Conservation (phyloP, 2,113 vertebrate genomes). For the Physeter macrocephalus region DNA sequence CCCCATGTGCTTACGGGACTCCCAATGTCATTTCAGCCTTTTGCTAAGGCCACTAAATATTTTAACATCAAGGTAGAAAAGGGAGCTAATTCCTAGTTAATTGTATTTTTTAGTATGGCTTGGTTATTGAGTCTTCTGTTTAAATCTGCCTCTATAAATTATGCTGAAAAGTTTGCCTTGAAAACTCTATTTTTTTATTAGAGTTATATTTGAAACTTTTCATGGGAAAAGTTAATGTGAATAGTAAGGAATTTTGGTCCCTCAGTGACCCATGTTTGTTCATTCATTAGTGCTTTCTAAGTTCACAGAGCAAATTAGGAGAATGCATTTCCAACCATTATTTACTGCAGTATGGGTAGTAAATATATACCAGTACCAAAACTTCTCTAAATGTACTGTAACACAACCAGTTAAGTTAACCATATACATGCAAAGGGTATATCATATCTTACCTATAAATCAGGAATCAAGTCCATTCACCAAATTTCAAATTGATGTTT, state of each 20-base stretch:
- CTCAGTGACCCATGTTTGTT: constrained; percentile 45
- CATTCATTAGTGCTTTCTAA: constrained; percentile 40
- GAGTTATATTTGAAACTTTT: constrained; percentile 72
- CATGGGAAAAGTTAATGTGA: constrained; percentile 63
- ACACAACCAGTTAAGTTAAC: background rate
- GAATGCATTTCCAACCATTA: constrained; percentile 37
- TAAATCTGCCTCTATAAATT: constrained; percentile 66
- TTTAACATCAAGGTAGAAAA: background rate
- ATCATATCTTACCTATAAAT: background rate
- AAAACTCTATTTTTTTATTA: constrained; percentile 76
- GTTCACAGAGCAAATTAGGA: constrained; percentile 46
- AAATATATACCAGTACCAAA: background rate
- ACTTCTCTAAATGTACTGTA: background rate
- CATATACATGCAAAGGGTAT: background rate
- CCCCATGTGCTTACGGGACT: background rate
- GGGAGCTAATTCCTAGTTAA: constrained; percentile 16
- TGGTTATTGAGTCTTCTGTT: constrained; percentile 47
- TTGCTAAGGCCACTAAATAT: constrained; percentile 28
- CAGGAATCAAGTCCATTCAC: constrained; percentile 1
- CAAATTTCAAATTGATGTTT: constrained; percentile 50
- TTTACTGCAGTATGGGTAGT: constrained; percentile 42
- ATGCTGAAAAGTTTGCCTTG: constrained; percentile 60
- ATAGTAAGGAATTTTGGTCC: constrained; percentile 57
- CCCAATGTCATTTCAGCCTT: constrained; percentile 16
- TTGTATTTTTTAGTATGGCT: constrained; percentile 59